Evolutionary conservation across 2,888 invertebrate species (phyloP).

Genomic region (Calliphora vomitoria): DNA sequence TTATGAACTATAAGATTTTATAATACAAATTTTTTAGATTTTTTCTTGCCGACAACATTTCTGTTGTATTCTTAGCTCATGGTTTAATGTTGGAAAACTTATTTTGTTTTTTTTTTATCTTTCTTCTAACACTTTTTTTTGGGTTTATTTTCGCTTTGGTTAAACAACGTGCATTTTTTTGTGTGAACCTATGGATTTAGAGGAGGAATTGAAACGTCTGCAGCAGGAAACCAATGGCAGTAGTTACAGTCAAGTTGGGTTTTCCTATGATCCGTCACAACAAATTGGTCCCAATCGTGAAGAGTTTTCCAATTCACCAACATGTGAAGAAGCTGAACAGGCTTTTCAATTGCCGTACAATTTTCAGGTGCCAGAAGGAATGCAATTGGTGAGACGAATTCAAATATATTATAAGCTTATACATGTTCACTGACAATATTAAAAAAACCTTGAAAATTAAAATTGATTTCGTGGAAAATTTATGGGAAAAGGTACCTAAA

Average conservation of each 20-base stretch:
- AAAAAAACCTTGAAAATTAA: no score
- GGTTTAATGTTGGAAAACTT: conserved; percentile 60
- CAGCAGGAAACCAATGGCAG: conserved; percentile 88
- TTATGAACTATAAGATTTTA: conserved; percentile 38
- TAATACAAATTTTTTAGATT: conserved; percentile 50
- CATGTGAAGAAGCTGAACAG: conserved; percentile 89
- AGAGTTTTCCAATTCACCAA: conserved; percentile 84
- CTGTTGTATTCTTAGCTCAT: conserved; percentile 39
- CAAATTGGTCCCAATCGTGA: conserved; percentile 85
- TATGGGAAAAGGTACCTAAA: no score
- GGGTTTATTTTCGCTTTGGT: conserved; percentile 73
- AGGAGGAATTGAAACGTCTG: conserved; percentile 95
- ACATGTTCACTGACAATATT: no score
- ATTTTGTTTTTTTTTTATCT: conserved; percentile 65
- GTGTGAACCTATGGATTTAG: conserved; percentile 85
- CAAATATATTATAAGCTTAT: no score
- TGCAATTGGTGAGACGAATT: conserved; percentile 87
- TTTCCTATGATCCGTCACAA: conserved; percentile 88
- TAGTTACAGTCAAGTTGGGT: conserved; percentile 90
- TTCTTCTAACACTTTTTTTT: conserved; percentile 74
- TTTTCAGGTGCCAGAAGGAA: conserved; percentile 91
- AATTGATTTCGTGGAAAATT: no score
- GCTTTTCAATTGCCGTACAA: conserved; percentile 90
- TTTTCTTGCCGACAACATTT: conserved; percentile 66
- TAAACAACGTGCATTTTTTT: conserved; percentile 15